Base-by-base conservation (phyloP, 2,888 invertebrate genomes). In the Resseliella maxima region DNA sequence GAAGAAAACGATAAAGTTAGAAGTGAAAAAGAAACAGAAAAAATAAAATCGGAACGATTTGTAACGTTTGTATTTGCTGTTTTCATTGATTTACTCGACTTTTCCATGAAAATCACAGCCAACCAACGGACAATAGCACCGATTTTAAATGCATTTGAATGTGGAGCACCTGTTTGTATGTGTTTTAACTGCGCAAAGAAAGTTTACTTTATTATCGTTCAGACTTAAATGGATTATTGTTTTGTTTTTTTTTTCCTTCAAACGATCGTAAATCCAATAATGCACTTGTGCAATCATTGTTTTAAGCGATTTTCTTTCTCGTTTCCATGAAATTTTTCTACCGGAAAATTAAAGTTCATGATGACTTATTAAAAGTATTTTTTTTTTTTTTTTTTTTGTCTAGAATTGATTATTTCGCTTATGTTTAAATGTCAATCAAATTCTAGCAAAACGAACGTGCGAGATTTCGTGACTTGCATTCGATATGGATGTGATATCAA, bases 151-250 rank as follows among this genome's bases (percentile, higher is more conserved):
- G 72, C 72, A 72, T 72, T 72, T 72, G 35, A 72, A 72, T 72
- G 15, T 72, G 31, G 72, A 72, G 18, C 72, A 72, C 72, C 72
- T 72, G 72, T 72, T 2, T n/a, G 2, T 41, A 12, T 41, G 12
- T 12, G 2, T 50, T 50, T 18, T 18, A 50, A 50, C 31, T 72
- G 31, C 27, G 72, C 72, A 35, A 72, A 31, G 72, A 72, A 72
- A 72, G 31, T 72, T 72, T 15, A 50, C 35, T 31, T 18, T 27
- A 24, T 24, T 59, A 59, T 59, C 24, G 15, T 35, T 72, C 72
- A 72, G 31, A 31, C 72, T 72, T 72, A 72, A 72, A n/a, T 72
- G 72, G 72, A 72, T 72, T 72, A 72, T 72, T 31, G 31, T 72
- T 15, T 50, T 50, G 8, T 18, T 50, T 41, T 41, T 41, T 41